Conservation (phyloP, 2,113 vertebrate species). For the Neomonachus schauinslandi region DNA sequence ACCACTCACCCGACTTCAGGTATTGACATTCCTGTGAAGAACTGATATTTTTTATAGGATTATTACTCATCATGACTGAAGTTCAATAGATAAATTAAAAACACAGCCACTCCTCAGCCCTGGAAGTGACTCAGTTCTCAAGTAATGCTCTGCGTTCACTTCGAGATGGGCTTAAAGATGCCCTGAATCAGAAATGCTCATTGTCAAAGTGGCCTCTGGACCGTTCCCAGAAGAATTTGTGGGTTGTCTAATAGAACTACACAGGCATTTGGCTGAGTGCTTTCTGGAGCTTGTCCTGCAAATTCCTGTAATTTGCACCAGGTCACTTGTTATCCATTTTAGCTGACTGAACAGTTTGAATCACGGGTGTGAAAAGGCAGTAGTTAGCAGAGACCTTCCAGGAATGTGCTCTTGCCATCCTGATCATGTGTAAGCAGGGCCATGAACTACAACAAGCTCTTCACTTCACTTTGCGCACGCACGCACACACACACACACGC, state of each 20-base stretch:
- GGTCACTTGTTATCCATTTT: slow-evolving; percentile 78
- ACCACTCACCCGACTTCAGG: slow-evolving; percentile 6
- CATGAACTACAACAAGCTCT: slow-evolving; percentile 26
- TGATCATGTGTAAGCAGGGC: slow-evolving; percentile 46
- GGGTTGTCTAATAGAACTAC: slow-evolving; percentile 67
- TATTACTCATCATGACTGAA: slow-evolving; percentile 70
- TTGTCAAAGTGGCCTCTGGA: slow-evolving; percentile 32
- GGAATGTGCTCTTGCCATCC: slow-evolving; percentile 36
- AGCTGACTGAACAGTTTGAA: slow-evolving; percentile 70
- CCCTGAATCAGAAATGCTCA: slow-evolving; percentile 41
- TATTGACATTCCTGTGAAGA: slow-evolving; percentile 64
- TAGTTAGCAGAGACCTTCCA: slow-evolving; percentile 66
- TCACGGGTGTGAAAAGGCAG: slow-evolving; percentile 56
- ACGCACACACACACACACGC: not conserved
- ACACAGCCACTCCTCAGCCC: slow-evolving; percentile 54
- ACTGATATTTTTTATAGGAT: slow-evolving; percentile 66
- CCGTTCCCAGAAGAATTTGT: slow-evolving; percentile 53
- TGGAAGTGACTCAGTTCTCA: slow-evolving; percentile 69
- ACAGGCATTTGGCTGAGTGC: slow-evolving; percentile 50
- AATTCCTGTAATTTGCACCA: slow-evolving; percentile 79
- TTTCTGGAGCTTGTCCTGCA: slow-evolving; percentile 76
- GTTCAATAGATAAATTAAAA: slow-evolving; percentile 76
- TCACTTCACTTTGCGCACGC: not conserved
- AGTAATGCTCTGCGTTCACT: slow-evolving; percentile 41
- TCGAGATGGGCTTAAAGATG: slow-evolving; percentile 2